Base-by-base conservation (phyloP, 2,113 vertebrate species). In the Todiramphus saurophagus region DNA sequence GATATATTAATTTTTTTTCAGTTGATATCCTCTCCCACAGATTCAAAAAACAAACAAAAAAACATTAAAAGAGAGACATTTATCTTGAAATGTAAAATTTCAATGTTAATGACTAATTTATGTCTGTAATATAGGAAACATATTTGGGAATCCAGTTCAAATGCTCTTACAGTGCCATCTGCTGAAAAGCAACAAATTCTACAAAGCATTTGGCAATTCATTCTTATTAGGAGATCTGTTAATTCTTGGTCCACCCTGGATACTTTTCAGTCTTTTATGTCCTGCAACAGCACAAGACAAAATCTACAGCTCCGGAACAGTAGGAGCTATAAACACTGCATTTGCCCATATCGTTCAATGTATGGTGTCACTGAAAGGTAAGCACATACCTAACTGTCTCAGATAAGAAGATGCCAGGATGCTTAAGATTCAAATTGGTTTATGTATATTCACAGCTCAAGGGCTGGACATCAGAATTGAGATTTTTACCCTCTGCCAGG, bases 121-220 rank as follows among this genome's bases (percentile, higher is more conserved):
- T 74, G 24, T 59, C 60, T 81, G 56, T 11, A 75, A 31, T 51
- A 58, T 33, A 41, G 31, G 39, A 72, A 94, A 75, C 18, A 15
- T 75, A 44, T 48, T 56, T 12, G 5, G 10, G 30, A 86, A 84
- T 92, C 83, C 39, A 83, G 41, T 82, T 93, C 68, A 89, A 93
- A 83, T 82, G 72, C 30, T 94, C 64, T 74, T 58, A 92, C 43
- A 97, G 94, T 93, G 96, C 96, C 96, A 96, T 81, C 96, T 97
- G 53, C 83, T 96, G 96, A 92, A 87, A 93, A 92, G 20, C 53
- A 81, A 13, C 15, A 78, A 16, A 75, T 27, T 19, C 51, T 70
- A 83, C 33, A 74, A 63, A 78, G 10, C 28, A 83, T 48, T 84
- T 81, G 25, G 24, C 19, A 84, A 48, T 78, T 58, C 15, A 62